These are phyloP conservation scores for Schlechtendalia chinensis DNA, from an alignment of 1,140 invertebrate species.

Conservation along the genomic window DNA sequence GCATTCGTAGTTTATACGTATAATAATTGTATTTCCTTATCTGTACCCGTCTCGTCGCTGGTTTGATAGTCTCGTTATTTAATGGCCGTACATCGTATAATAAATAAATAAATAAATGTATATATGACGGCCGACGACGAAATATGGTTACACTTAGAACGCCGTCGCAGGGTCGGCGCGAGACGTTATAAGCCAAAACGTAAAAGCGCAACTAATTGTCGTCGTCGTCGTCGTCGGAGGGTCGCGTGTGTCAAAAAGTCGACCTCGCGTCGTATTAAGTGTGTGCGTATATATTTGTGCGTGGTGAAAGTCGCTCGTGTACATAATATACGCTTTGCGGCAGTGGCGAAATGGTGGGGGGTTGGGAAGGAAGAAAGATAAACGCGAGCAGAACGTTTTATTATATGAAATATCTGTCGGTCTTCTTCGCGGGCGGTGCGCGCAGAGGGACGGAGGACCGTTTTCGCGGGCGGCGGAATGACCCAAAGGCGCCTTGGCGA, in stretches of 20 bases:
- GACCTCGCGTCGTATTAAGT: not conserved
- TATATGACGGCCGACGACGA: slow-evolving; percentile 9
- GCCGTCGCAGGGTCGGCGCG: not conserved
- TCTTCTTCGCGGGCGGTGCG: slow-evolving; percentile 22
- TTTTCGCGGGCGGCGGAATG: slow-evolving; percentile 21
- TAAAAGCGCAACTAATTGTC: slow-evolving; percentile 47
- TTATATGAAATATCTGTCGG: slow-evolving; percentile 7
- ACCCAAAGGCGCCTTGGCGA: slow-evolving; percentile 35
- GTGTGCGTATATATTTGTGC: not conserved
- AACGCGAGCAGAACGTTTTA: slow-evolving; percentile 21
- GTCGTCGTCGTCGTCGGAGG: slow-evolving; percentile 7
- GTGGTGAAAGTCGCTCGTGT: not conserved
- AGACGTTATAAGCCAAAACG: slow-evolving; percentile 40
- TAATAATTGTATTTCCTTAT: too few species aligned
- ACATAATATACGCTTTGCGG: not conserved
- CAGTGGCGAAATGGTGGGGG: not conserved
- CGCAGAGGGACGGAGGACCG: not conserved
- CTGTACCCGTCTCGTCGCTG: too few species aligned
- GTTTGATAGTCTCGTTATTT: too few species aligned
- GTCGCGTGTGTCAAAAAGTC: slow-evolving; percentile 25
- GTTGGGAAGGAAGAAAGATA: not conserved
- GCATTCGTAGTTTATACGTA: too few species aligned
- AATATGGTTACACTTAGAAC: slow-evolving; percentile 46
- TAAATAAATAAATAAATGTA: too few species aligned
- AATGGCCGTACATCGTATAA: too few species aligned